Conservation (phyloP, 2,888 invertebrate genomes). For the Agrotis exclamationis region DNA sequence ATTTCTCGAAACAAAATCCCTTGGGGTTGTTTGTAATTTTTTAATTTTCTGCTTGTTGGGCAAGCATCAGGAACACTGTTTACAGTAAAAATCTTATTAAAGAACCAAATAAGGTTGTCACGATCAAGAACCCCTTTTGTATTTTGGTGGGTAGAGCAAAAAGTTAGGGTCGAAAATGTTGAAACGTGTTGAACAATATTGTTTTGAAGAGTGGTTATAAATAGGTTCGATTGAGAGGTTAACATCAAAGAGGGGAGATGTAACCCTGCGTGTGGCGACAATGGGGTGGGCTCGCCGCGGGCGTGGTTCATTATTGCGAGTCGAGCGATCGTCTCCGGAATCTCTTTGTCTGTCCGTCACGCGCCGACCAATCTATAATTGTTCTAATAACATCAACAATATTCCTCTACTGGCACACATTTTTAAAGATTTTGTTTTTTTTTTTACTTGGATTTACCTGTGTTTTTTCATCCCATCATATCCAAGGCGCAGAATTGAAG, state of each 20-base stretch:
- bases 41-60: slow-evolving; percentile 86
- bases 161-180: slow-evolving; percentile 26
- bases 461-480: neutral
- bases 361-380: slow-evolving; percentile 75
- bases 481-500: neutral
- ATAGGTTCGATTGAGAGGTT: slow-evolving; percentile 76
- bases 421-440: slow-evolving; percentile 1
- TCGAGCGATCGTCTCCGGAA: slow-evolving; percentile 75
- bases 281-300: slow-evolving; percentile 70
- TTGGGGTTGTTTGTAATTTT: slow-evolving; percentile 79
- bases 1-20: slow-evolving; percentile 76
- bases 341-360: slow-evolving; percentile 82
- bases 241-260: slow-evolving; percentile 73
- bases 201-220: slow-evolving; percentile 63
- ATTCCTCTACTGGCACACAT: slow-evolving; percentile 13
- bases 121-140: slow-evolving; percentile 68
- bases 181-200: slow-evolving; percentile 52
- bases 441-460: neutral
- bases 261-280: slow-evolving; percentile 72
- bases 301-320: slow-evolving; percentile 80
- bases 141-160: slow-evolving; percentile 58
- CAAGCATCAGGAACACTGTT: slow-evolving; percentile 82
- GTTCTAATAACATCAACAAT: slow-evolving; percentile 75
- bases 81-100: slow-evolving; percentile 79
- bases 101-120: slow-evolving; percentile 77